These are phyloP conservation scores for Hypanus sabinus DNA, from an alignment of 2,113 vertebrate genomes.

Conservation along the genomic window DNA sequence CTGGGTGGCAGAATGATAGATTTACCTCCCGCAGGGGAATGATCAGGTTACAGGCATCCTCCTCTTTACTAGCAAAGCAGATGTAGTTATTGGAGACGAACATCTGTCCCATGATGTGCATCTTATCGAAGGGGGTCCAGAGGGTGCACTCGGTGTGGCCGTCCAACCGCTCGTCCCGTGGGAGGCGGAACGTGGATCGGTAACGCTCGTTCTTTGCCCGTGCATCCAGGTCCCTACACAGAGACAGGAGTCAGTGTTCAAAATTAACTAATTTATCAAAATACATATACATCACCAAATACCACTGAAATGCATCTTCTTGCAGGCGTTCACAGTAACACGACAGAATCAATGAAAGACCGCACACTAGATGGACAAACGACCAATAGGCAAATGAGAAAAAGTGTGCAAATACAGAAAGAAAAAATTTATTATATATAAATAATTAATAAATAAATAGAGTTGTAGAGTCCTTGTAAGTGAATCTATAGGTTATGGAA, in stretches of 20 bases:
- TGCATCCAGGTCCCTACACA: constrained; percentile 80
- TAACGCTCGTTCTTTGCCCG: constrained; percentile 91
- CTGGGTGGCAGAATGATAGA: background rate
- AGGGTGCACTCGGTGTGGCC: constrained; percentile 92
- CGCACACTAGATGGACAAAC: no score
- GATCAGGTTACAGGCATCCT: constrained; percentile 86
- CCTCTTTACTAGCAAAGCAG: constrained; percentile 87
- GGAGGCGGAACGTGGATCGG: constrained; percentile 77
- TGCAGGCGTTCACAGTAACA: no score
- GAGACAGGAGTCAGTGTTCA: background rate
- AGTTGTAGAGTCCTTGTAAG: no score
- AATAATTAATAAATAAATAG: no score
- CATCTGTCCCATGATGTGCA: constrained; percentile 88
- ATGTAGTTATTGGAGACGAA: constrained; percentile 97
- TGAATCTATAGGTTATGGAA: no score
- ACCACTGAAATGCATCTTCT: no score
- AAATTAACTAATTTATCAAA: no score
- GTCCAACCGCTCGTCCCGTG: constrained; percentile 82
- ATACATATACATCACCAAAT: no score
- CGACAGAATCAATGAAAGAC: no score
- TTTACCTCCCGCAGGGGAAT: constrained; percentile 88
- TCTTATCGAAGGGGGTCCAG: constrained; percentile 91
- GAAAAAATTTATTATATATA: no score
- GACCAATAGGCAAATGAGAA: no score
- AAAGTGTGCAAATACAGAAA: no score